Evolutionary conservation across 2,797 vertebrate genomes (phyloP).

Genomic region (Sparus aurata): DNA sequence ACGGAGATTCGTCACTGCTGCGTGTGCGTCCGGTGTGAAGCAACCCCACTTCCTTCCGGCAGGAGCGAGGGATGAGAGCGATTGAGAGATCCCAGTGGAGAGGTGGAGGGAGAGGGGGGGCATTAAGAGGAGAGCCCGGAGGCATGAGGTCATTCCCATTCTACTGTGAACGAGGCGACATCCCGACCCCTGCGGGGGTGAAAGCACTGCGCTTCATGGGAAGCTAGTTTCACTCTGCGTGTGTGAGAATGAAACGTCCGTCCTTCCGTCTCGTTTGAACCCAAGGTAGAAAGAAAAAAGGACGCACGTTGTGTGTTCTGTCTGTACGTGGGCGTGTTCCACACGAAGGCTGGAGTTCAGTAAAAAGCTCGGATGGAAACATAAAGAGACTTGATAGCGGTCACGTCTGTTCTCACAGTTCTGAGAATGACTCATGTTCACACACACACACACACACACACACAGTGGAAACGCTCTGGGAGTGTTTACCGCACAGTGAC

Average conservation of each 20-base stretch:
- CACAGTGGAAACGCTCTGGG: constrained; percentile 34
- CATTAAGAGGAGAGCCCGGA: constrained; percentile 46
- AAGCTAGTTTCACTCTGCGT: constrained; percentile 63
- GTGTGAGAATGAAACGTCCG: constrained; percentile 61
- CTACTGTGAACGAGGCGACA: constrained; percentile 84
- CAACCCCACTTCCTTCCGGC: constrained; percentile 72
- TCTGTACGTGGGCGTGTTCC: constrained; percentile 21
- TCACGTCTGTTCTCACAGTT: constrained; percentile 75
- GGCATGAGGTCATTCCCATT: constrained; percentile 69
- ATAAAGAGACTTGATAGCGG: constrained; percentile 43
- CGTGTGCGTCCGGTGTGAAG: constrained; percentile 75
- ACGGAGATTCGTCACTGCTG: constrained; percentile 68
- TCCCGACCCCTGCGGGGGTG: constrained; percentile 77
- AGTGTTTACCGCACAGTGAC: constrained; percentile 51
- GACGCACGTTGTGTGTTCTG: constrained; percentile 20
- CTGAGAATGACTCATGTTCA: constrained; percentile 26
- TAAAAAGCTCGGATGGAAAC: constrained; percentile 41
- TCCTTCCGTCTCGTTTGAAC: constrained; percentile 51
- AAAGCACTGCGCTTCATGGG: constrained; percentile 77
- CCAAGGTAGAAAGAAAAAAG: constrained; percentile 65
- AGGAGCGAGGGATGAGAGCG: constrained; percentile 69
- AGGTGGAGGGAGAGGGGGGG: constrained; percentile 31
- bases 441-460: constrained; percentile 19
- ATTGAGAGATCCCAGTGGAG: constrained; percentile 69
- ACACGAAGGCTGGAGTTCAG: constrained; percentile 29